These are phyloP conservation scores for Congeria kusceri DNA, from an alignment of 2,888 invertebrate genomes.

Conservation along the genomic window DNA sequence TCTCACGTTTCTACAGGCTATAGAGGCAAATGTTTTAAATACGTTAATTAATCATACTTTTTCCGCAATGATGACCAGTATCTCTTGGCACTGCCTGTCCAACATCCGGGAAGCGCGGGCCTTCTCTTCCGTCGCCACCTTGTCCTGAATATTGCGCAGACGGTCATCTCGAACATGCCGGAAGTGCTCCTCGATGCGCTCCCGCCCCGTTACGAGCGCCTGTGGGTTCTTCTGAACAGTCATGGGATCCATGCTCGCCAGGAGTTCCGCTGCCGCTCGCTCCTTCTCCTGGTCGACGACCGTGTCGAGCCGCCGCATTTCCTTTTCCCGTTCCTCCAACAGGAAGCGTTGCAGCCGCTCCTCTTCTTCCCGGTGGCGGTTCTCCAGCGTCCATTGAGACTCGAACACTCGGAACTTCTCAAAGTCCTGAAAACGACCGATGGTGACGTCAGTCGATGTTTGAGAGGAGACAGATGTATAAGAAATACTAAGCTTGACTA, in stretches of 20 bases:
- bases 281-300: conserved; percentile 76
- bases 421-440: conserved; percentile 89
- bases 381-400: conserved; percentile 94
- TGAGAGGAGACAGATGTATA: too few relatives aligned
- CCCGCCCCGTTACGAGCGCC: conserved; percentile 74
- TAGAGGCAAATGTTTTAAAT: too few relatives aligned
- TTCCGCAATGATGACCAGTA: conserved; percentile 82
- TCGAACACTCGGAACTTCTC: conserved; percentile 88
- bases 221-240: conserved; percentile 66
- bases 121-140: conserved; percentile 82
- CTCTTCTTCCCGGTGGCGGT: conserved; percentile 98
- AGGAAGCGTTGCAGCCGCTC: conserved; percentile 90
- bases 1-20: too few relatives aligned
- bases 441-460: too few relatives aligned
- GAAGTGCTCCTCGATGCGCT: conserved; percentile 81
- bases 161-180: conserved; percentile 75
- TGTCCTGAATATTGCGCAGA: conserved; percentile 76
- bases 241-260: conserved; percentile 75
- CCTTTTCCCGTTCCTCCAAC: conserved; percentile 80
- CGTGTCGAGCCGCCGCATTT: conserved; percentile 77
- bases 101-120: conserved; percentile 82
- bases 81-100: conserved; percentile 82
- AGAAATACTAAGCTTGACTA: too few relatives aligned
- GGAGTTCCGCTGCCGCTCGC: conserved; percentile 76
- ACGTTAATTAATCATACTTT: conserved; percentile 67